Conservation (phyloP, 2,113 vertebrate genomes). For the Spea multiplicata region DNA sequence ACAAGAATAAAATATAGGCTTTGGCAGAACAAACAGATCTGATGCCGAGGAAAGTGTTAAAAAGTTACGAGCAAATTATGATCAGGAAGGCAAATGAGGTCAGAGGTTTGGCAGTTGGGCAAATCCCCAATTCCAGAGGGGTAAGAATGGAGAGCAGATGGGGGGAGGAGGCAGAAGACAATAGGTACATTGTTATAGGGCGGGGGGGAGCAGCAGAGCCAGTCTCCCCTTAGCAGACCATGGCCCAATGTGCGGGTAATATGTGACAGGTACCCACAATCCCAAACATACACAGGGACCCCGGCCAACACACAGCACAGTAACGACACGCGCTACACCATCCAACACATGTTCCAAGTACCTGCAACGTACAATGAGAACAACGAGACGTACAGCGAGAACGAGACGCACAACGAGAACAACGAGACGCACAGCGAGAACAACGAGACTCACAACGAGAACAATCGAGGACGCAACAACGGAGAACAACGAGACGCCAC, state of each 20-base stretch:
- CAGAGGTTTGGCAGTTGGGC: slow-evolving; percentile 23
- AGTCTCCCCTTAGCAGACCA: no score
- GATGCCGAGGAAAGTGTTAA: slow-evolving; percentile 2
- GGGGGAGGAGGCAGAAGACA: slow-evolving; percentile 26
- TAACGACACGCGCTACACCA: no score
- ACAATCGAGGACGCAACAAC: no score
- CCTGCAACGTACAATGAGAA: no score
- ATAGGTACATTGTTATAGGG: slow-evolving; percentile 36
- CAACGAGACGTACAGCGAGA: neutral
- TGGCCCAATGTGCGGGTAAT: no score
- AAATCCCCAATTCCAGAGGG: slow-evolving; percentile 29
- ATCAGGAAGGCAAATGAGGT: slow-evolving; percentile 24
- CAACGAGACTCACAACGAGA: no score
- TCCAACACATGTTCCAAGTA: no score
- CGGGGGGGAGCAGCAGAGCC: neutral
- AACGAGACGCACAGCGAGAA: neutral
- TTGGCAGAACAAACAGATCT: no score
- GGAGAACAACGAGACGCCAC: no score
- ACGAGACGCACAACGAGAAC: neutral
- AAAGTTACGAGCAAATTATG: neutral
- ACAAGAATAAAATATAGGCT: neutral
- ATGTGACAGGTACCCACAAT: no score
- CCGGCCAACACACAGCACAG: no score
- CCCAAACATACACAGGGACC: no score
- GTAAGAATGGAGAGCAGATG: slow-evolving; percentile 35